Evolutionary conservation across 2,797 vertebrate species (phyloP).

Genomic region (Hoplostethus atlanticus): DNA sequence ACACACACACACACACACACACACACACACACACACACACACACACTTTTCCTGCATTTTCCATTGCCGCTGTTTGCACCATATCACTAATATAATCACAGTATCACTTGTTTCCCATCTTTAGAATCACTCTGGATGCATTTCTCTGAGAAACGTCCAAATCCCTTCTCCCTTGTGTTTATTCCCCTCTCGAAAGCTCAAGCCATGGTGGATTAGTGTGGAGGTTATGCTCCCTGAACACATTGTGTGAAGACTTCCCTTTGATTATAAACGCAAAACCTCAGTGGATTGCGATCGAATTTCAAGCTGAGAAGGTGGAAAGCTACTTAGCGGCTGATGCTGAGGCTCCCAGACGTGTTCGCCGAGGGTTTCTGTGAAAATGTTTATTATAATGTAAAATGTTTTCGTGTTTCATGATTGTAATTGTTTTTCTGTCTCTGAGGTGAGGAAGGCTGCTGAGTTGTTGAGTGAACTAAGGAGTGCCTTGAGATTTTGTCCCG

Average conservation of each 20-base stretch:
- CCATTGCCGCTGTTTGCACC: constrained; percentile 24
- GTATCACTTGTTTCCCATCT: constrained; percentile 42
- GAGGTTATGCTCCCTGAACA: constrained; percentile 57
- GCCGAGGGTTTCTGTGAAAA: constrained; percentile 24
- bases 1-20: constrained; percentile 12
- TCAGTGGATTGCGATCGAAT: constrained; percentile 70
- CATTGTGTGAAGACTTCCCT: constrained; percentile 63
- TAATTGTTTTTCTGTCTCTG: constrained; percentile 48
- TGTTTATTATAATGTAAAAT: constrained; percentile 36
- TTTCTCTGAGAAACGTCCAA: constrained; percentile 55
- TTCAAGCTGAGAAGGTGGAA: constrained; percentile 71
- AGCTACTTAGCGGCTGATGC: constrained; percentile 54
- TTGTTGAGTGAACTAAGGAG: constrained; percentile 35
- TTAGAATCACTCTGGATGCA: constrained; percentile 58
- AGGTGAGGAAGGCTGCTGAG: constrained; percentile 27
- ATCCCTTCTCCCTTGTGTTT: constrained; percentile 66
- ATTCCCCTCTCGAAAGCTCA: constrained; percentile 70
- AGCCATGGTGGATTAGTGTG: constrained; percentile 65
- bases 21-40: constrained; percentile 18
- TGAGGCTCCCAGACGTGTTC: constrained; percentile 26
- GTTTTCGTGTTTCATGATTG: constrained; percentile 45
- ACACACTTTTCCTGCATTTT: constrained; percentile 3
- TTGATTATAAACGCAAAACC: constrained; percentile 70
- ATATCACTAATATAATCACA: constrained; percentile 44
- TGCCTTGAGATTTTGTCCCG: constrained; percentile 27